Conservation (phyloP, 2,888 invertebrate species). For the Volucella inflata region DNA sequence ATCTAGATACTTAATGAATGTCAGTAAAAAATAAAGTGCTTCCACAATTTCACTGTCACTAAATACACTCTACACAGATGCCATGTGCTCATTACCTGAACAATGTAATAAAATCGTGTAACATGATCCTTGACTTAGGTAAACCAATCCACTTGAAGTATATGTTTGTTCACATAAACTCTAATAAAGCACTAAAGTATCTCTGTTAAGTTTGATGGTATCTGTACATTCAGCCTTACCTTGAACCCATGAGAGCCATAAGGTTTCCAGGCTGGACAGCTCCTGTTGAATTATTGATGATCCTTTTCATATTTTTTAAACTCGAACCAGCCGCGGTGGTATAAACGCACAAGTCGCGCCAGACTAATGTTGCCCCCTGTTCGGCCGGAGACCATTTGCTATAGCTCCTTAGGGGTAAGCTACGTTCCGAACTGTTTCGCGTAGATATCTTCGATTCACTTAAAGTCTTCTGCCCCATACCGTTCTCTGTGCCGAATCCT, state of each 20-base stretch:
- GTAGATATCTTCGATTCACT: conserved; percentile 78
- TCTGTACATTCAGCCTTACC: conserved; percentile 85
- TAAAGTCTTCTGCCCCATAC: conserved; percentile 55
- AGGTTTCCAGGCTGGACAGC: conserved; percentile 92
- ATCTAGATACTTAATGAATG: not conserved
- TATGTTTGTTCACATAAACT: not conserved
- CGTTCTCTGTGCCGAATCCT: conserved; percentile 18
- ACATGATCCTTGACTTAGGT: conserved; percentile 22
- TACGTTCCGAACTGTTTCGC: conserved; percentile 81
- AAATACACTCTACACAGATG: not conserved
- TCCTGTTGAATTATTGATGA: conserved; percentile 93
- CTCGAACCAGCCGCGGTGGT: conserved; percentile 84
- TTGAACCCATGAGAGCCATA: conserved; percentile 93
- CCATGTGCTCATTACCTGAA: conserved; percentile 26
- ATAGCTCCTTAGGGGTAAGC: conserved; percentile 83
- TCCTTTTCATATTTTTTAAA: conserved; percentile 86
- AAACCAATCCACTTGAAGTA: not conserved
- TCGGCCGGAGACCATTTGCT: conserved; percentile 85
- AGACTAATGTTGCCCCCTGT: conserved; percentile 90
- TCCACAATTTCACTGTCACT: conserved; percentile 27
- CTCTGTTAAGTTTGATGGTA: not conserved
- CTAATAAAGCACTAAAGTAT: not conserved
- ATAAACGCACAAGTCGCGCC: conserved; percentile 91
- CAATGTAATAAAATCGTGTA: conserved; percentile 37
- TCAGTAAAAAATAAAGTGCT: not conserved